Conservation (phyloP, 2,888 invertebrate genomes). For the Temnothorax rugatulus region DNA sequence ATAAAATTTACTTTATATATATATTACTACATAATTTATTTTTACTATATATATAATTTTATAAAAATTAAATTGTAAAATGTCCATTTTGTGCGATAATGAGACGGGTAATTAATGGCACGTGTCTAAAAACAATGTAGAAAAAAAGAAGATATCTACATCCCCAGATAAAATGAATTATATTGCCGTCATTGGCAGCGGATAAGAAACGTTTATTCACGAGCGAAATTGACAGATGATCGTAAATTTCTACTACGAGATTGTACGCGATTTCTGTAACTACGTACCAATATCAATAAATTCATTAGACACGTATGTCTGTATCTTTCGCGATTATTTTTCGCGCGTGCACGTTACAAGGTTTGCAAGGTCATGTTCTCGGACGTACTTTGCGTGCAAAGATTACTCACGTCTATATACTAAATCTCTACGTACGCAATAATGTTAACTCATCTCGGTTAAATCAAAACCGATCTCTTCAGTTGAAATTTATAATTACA, state of each 20-base stretch:
- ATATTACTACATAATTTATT: background rate
- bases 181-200: background rate
- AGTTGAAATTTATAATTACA: background rate
- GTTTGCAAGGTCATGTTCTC: slow-evolving; percentile 16
- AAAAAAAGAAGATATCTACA: slow-evolving; percentile 15
- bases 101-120: background rate
- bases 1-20: background rate
- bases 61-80: background rate
- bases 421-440: slow-evolving; percentile 1
- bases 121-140: background rate
- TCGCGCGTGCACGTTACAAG: background rate
- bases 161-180: background rate
- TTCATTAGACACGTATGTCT: slow-evolving; percentile 33
- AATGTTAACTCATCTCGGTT: background rate
- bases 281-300: slow-evolving; percentile 26
- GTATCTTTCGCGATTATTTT: slow-evolving; percentile 12
- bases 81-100: background rate
- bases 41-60: background rate
- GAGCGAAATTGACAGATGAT: slow-evolving; percentile 19
- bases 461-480: background rate
- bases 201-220: background rate
- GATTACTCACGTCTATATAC: background rate
- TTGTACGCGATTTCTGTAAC: slow-evolving; percentile 9
- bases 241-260: slow-evolving; percentile 27
- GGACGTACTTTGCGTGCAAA: background rate